Base-by-base conservation (phyloP, 2,797 vertebrate species). In the Australoheros facetus region DNA sequence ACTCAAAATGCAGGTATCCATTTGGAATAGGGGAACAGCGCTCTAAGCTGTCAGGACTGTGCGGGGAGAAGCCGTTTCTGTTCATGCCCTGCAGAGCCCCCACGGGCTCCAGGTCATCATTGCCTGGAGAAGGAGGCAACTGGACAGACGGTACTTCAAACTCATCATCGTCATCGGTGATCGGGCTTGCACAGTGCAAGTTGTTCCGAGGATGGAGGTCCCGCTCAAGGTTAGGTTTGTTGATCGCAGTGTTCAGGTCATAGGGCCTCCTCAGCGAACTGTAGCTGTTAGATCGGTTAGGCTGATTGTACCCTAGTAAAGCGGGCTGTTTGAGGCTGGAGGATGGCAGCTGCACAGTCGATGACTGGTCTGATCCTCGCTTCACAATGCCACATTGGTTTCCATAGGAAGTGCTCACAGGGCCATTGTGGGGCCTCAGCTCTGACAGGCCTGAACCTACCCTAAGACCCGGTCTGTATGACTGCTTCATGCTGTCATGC, bases 401-500 rank as follows among this genome's bases (percentile, higher is more conserved):
- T 94, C 96, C 95, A 91, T 96, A 97, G 87, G 96, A 95, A 94
- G 95, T 91, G 92, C 94, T 91, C 92, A 94, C 92, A 78, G 93
- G 95, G 91, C 96, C 95, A 93, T 96, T 96, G 85, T 93, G 93
- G 87, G 94, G 94, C 93, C 96, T 95, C 80, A 93, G 93, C 85
- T 96, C 96, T 93, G 95, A 92, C 85, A 96, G 95, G 82, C 95
- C 93, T 73, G 96, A 95, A 92, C 95, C 94, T 89, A 95, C 96
- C 91, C 96, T 96, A 93, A 95, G 95, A 94, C 96, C 95, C 92
- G 96, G 93, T 96, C 98, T 97, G 95, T 97, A 97, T 84, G 97
- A 96, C 92, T 97, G 97, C 97, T 98, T 98, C 98, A 99, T 98
- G 95, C 96, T 97, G 95, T 93, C 97, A 95, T 95, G 91, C 93